Evolutionary conservation across 2,888 invertebrate genomes (phyloP).

Genomic region (Malthinus flaveolus): DNA sequence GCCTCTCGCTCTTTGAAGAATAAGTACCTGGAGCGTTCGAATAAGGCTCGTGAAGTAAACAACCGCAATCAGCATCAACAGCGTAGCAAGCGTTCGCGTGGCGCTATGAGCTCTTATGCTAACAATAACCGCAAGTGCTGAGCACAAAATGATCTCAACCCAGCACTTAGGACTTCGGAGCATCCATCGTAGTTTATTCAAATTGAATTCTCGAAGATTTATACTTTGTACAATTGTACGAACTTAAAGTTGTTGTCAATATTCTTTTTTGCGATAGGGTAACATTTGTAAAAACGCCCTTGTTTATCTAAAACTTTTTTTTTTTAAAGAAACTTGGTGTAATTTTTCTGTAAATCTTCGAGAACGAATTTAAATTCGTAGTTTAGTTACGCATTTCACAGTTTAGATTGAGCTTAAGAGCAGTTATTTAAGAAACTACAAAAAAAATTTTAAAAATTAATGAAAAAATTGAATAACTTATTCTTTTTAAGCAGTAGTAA

Average conservation of each 20-base stretch:
- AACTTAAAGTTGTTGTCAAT: constrained; percentile 12
- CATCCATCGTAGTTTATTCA: constrained; percentile 15
- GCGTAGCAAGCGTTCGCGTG: constrained; percentile 55
- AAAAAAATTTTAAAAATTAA: constrained; percentile 15
- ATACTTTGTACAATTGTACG: neutral
- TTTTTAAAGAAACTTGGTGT: constrained; percentile 1
- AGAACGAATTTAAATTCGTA: constrained; percentile 24
- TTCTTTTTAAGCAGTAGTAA: constrained; percentile 19
- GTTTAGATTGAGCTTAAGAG: constrained; percentile 27
- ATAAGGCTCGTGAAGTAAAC: constrained; percentile 59
- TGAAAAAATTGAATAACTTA: constrained; percentile 11
- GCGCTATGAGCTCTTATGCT: constrained; percentile 55
- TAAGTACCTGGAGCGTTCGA: constrained; percentile 54
- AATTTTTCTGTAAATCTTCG: constrained; percentile 30
- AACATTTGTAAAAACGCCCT: constrained; percentile 51
- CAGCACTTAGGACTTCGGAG: constrained; percentile 31
- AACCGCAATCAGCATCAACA: constrained; percentile 54
- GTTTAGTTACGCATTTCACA: constrained; percentile 12
- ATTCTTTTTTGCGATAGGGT: constrained; percentile 35
- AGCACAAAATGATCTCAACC: constrained; percentile 48
- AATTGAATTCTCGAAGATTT: constrained; percentile 23
- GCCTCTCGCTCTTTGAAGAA: constrained; percentile 51
- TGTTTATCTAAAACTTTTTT: constrained; percentile 9
- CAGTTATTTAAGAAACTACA: constrained; percentile 19
- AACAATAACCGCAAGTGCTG: constrained; percentile 61